Evolutionary conservation across 2,797 vertebrate genomes (phyloP).

Genomic region (Brachyalestes nurse): DNA sequence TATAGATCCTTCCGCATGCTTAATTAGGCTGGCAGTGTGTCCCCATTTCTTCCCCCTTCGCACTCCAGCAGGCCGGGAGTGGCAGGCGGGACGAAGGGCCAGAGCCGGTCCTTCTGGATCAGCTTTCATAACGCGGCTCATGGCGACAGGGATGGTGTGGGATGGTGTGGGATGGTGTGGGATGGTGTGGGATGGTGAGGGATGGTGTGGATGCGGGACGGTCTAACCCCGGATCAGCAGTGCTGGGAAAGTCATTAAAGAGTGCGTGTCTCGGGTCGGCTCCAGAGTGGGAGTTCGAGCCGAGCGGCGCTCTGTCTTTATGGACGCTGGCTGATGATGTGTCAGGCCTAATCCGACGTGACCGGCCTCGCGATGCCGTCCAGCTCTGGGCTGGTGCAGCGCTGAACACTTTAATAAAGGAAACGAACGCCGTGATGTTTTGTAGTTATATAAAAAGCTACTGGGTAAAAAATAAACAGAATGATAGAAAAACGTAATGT

Average conservation of each 20-base stretch:
- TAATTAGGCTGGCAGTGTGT: constrained; percentile 60
- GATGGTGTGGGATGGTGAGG: too few species aligned
- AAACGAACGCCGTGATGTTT: too few species aligned
- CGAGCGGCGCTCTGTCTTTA: constrained; percentile 39
- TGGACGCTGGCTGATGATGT: constrained; percentile 53
- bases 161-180: too few species aligned
- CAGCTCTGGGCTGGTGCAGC: constrained; percentile 4
- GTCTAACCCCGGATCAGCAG: constrained; percentile 25
- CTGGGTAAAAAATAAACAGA: too few species aligned
- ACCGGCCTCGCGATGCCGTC: constrained; percentile 4
- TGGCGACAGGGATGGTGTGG: constrained; percentile 12
- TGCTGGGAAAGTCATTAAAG: constrained; percentile 27
- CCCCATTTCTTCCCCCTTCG: constrained; percentile 51
- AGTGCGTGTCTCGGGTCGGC: constrained; percentile 22
- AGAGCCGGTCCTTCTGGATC: constrained; percentile 39
- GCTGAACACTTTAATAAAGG: neutral
- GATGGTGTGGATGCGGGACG: too few species aligned
- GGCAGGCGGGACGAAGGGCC: constrained; percentile 22
- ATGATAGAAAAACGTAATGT: too few species aligned
- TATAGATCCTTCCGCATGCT: constrained; percentile 47
- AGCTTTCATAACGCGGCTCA: constrained; percentile 9
- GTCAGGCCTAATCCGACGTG: constrained; percentile 51
- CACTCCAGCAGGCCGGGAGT: constrained; percentile 34
- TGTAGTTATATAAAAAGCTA: too few species aligned
- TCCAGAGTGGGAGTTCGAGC: constrained; percentile 47